phyloP scores from a whole-genome alignment of 1,140 invertebrate genomes.

The Tetragnatha versicolor region DNA sequence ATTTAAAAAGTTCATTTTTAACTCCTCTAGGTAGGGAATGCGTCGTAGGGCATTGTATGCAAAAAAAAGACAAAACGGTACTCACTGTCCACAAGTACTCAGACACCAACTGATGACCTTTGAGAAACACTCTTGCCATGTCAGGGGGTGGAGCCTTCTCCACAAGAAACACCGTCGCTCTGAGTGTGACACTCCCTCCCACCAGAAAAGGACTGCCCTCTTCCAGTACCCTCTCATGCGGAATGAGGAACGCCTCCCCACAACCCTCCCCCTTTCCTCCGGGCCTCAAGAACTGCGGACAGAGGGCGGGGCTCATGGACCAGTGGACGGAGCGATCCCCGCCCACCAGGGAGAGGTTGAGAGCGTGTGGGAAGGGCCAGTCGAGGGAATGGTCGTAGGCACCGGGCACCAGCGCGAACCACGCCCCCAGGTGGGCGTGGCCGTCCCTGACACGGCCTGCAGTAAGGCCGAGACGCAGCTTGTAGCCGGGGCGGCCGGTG shows the following conservation, averaged over 20 bases:
- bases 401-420: constrained; percentile 53
- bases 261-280: constrained; percentile 44
- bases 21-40: no score
- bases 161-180: constrained; percentile 44
- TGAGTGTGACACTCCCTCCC: constrained; percentile 15
- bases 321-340: not conserved
- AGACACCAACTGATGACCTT: constrained; percentile 54
- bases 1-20: no score
- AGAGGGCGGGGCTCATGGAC: constrained; percentile 43
- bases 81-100: constrained; percentile 54
- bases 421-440: constrained; percentile 50
- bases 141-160: constrained; percentile 1
- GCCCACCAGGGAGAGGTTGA: constrained; percentile 47
- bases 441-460: constrained; percentile 23
- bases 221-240: constrained; percentile 15
- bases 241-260: constrained; percentile 50
- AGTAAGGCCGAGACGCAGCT: constrained; percentile 8
- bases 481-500: constrained; percentile 43
- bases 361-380: constrained; percentile 54
- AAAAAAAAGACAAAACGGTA: no score
- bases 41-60: no score
- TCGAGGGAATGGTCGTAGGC: constrained; percentile 46
- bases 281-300: constrained; percentile 13
- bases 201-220: not conserved
- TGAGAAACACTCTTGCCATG: constrained; percentile 42